A percentile compares a stretch with the other conserved stretches of the same genome.
phyloP scores from a whole-genome alignment of 2,797 vertebrate species.

The Cottoperca gobio region DNA sequence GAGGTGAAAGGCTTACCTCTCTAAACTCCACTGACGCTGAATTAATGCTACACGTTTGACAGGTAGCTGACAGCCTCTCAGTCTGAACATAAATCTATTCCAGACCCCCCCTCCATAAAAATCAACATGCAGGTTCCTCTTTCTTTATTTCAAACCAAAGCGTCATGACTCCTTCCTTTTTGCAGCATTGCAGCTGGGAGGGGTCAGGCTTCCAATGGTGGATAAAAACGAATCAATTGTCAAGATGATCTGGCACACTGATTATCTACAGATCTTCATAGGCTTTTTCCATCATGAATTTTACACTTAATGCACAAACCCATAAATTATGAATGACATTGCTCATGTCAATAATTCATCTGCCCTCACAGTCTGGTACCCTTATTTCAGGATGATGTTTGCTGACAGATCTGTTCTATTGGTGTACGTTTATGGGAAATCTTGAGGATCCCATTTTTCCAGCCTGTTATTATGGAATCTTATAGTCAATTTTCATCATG shows the following conservation, averaged over 20 bases:
- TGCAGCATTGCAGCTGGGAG: background rate
- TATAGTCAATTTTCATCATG: background rate
- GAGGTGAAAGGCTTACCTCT: background rate
- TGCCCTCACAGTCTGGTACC: constrained; percentile 28
- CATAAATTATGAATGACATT: constrained; percentile 56
- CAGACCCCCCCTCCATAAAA: background rate
- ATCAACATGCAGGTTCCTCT: background rate
- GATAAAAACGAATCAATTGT: background rate
- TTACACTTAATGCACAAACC: constrained; percentile 28
- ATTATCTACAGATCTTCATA: background rate
- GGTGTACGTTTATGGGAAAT: background rate
- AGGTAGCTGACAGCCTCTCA: background rate
- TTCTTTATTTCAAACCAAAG: background rate
- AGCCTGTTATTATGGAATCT: background rate
- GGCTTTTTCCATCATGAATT: constrained; percentile 22
- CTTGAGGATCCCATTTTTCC: background rate
- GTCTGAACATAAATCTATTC: background rate
- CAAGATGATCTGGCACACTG: background rate
- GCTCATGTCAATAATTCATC: constrained; percentile 66
- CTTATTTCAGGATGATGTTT: constrained; percentile 14
- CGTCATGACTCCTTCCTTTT: background rate
- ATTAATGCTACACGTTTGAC: background rate
- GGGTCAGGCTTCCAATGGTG: background rate
- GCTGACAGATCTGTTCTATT: constrained; percentile 1
- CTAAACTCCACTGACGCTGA: constrained; percentile 3